Evolutionary conservation across 2,888 invertebrate genomes (phyloP).

Genomic region (Dioctria rufipes): DNA sequence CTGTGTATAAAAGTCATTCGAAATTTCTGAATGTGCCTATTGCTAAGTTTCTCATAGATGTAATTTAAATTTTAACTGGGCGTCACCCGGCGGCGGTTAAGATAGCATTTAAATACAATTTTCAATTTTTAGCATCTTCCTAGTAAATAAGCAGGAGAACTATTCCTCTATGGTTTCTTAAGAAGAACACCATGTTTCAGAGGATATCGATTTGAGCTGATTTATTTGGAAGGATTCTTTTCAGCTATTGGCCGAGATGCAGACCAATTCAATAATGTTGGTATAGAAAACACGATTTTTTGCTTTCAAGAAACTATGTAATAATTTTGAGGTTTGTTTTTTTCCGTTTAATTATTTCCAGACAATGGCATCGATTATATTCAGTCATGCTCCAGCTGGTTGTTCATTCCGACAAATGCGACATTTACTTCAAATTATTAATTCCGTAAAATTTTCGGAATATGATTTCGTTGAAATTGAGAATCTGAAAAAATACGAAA

Average conservation of each 20-base stretch:
- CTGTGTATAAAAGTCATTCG: slow-evolving; percentile 73
- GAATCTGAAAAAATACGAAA: slow-evolving; percentile 73
- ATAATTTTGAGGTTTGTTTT: too few relatives aligned
- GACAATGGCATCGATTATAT: slow-evolving; percentile 71
- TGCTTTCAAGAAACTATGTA: neutral
- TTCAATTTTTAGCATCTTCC: too few relatives aligned
- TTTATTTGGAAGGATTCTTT: slow-evolving; percentile 28
- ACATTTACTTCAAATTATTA: too few relatives aligned
- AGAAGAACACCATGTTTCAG: slow-evolving; percentile 15
- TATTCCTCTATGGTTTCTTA: slow-evolving; percentile 5
- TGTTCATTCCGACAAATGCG: slow-evolving; percentile 71
- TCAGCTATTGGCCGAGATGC: slow-evolving; percentile 10
- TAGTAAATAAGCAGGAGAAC: neutral
- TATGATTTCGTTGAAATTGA: slow-evolving; percentile 70
- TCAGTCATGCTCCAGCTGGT: slow-evolving; percentile 71
- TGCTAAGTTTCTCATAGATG: neutral
- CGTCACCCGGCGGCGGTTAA: too few relatives aligned
- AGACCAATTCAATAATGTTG: slow-evolving; percentile 16
- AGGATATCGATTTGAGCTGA: neutral
- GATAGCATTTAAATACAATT: too few relatives aligned
- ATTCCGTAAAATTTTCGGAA: slow-evolving; percentile 72
- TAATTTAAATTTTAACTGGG: neutral
- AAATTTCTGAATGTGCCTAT: slow-evolving; percentile 70
- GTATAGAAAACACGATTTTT: neutral
- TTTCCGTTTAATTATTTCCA: slow-evolving; percentile 56